Evolutionary conservation across 1,140 invertebrate species (phyloP), one percentile per base, ranked within the genome.

Genomic region (Conus ventricosus): DNA sequence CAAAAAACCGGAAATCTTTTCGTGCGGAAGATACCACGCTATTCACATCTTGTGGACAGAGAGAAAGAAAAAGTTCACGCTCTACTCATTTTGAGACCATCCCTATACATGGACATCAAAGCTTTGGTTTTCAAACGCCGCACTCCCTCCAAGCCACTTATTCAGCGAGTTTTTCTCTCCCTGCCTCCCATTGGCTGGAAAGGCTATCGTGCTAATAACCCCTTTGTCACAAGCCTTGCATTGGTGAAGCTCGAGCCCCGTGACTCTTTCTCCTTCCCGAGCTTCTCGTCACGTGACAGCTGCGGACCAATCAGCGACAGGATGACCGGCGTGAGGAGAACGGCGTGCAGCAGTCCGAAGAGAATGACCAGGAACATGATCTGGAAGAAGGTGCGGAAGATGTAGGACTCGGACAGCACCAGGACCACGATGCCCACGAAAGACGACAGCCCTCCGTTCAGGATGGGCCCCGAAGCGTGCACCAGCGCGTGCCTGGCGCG

Each of bases 361-460:
- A 99, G 97, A 89, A 99, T 98, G 0, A 99, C 98, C 87, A 99
- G 96, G 94, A 99, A 98, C n/a, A 99, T 98, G 96, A 99, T 99
- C 95, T 99, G 99, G 95, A 99, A 99, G 96, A 99, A 99, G 0
- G 99, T 98, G 23, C 98, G 96, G 94, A 99, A 99, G 81, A 99
- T 99, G 93, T 99, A 99, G 90, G 98, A 99, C 84, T 98, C 97
- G 0, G 98, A 98, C 63, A 99, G 95, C 4, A 98, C 96, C 0
- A 99, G 95, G 0, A 98, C 97, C 0, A 98, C 95, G 7, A 99
- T 97, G 67, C 98, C 98, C 0, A 99, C 95, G 53, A 99, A 98
- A 0, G 99, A 99, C 11, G 98, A 99, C 0, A 98, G 96, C 0
- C 98, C 98, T 23, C 98, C 99, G 95, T 99, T 98, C 39, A 99